These are phyloP conservation scores for Passer montanus DNA, from an alignment of 2,113 vertebrate species.

Conservation along the genomic window DNA sequence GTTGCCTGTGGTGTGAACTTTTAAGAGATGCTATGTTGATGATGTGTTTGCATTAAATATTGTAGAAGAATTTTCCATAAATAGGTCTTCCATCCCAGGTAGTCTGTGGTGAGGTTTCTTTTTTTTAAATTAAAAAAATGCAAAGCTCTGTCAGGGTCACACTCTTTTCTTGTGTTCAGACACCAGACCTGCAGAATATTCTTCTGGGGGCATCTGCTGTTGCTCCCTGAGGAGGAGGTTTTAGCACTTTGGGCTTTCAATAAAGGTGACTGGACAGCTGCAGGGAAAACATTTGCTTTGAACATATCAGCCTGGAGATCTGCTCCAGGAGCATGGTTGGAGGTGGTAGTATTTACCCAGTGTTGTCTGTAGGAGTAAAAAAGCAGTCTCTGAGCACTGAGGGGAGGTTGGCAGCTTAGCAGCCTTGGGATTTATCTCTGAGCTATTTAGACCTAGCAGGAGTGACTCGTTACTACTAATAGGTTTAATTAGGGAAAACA, in stretches of 20 bases:
- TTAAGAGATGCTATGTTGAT: neutral
- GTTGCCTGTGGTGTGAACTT: neutral
- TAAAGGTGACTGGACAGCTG: neutral
- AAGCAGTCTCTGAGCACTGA: neutral
- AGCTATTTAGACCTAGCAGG: conserved; percentile 26
- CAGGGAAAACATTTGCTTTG: neutral
- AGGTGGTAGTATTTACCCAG: neutral
- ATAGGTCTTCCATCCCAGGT: neutral
- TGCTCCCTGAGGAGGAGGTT: neutral
- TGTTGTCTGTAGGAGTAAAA: neutral
- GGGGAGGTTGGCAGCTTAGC: conserved; percentile 1
- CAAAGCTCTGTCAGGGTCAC: neutral
- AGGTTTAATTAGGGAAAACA: conserved; percentile 27
- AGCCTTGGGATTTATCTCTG: conserved; percentile 14
- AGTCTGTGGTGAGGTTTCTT: neutral
- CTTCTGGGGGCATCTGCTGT: neutral
- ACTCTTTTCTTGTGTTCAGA: neutral
- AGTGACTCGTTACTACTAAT: neutral
- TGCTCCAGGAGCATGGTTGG: neutral
- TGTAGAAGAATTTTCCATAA: neutral
- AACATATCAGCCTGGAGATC: neutral
- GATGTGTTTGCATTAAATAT: conserved; percentile 18
- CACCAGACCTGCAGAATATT: neutral
- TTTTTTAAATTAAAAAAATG: neutral
- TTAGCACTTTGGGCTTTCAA: neutral